These are phyloP conservation scores for Stictonetta naevosa DNA, from an alignment of 2,113 vertebrate genomes.

Conservation along the genomic window DNA sequence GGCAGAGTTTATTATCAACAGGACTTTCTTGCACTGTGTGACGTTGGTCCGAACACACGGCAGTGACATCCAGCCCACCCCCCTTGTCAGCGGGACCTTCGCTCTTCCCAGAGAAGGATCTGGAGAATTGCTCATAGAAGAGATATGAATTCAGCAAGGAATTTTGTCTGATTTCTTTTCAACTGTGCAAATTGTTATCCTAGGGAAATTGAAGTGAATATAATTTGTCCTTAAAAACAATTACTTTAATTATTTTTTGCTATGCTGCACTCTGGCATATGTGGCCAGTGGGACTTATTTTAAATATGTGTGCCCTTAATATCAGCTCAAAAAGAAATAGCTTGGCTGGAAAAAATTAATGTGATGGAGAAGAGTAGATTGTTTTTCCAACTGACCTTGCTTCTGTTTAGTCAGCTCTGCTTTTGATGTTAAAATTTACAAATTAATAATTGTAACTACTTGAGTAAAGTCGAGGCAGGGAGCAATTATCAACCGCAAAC, in stretches of 20 bases:
- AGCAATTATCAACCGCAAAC: not conserved
- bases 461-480: not conserved
- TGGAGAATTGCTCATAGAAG: not conserved
- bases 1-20: not conserved
- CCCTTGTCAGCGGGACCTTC: not conserved
- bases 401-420: conserved; percentile 19
- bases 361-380: not conserved
- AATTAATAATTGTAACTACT: conserved; percentile 20
- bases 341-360: not conserved
- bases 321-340: not conserved
- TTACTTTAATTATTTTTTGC: conserved; percentile 38
- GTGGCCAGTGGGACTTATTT: conserved; percentile 6
- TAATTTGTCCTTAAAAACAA: conserved; percentile 33
- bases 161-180: not conserved
- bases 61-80: not conserved
- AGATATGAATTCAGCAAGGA: not conserved
- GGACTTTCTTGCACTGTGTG: not conserved
- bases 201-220: not conserved
- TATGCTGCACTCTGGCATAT: not conserved
- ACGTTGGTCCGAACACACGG: not conserved
- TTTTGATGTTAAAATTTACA: conserved; percentile 33
- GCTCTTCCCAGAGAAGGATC: not conserved
- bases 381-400: not conserved
- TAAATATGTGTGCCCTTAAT: not conserved
- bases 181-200: not conserved